A percentile compares a stretch with the other conserved stretches of the same genome.
Conservation (phyloP, 2,797 vertebrate species). For the Rhinoraja longicauda region DNA sequence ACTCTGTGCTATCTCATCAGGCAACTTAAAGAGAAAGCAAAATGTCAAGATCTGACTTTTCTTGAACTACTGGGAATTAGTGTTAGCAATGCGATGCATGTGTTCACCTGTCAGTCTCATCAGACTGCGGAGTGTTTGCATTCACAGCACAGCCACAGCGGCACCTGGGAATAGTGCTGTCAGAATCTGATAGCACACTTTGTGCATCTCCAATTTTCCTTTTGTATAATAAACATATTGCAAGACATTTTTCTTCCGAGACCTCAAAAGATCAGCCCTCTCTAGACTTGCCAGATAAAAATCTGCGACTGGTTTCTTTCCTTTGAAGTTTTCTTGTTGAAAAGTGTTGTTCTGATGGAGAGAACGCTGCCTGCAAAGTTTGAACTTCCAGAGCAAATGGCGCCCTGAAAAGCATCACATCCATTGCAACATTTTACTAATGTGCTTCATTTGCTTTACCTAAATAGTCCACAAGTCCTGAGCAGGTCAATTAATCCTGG, state of each 20-base stretch:
- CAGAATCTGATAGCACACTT: background rate
- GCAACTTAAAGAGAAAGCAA: background rate
- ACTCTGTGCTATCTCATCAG: background rate
- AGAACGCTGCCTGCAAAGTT: background rate
- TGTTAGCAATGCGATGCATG: slow-evolving; percentile 7
- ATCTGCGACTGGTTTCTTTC: background rate
- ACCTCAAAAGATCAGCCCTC: background rate
- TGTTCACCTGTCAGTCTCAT: background rate
- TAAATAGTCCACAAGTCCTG: background rate
- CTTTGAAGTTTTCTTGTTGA: background rate
- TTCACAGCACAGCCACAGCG: background rate
- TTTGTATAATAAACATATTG: slow-evolving; percentile 24
- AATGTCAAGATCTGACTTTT: slow-evolving; percentile 25
- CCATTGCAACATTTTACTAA: background rate
- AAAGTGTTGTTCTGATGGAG: background rate
- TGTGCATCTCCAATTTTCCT: slow-evolving; percentile 24
- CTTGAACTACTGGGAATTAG: slow-evolving; percentile 15
- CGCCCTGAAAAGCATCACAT: background rate
- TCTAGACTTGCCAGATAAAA: background rate
- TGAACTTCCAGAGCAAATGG: no score
- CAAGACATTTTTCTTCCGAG: slow-evolving; percentile 5
- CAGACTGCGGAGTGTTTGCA: background rate
- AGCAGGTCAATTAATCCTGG: background rate
- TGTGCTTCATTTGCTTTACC: background rate
- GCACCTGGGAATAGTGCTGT: background rate